Conservation (phyloP, 2,113 vertebrate genomes). For the Ochotona princeps region DNA sequence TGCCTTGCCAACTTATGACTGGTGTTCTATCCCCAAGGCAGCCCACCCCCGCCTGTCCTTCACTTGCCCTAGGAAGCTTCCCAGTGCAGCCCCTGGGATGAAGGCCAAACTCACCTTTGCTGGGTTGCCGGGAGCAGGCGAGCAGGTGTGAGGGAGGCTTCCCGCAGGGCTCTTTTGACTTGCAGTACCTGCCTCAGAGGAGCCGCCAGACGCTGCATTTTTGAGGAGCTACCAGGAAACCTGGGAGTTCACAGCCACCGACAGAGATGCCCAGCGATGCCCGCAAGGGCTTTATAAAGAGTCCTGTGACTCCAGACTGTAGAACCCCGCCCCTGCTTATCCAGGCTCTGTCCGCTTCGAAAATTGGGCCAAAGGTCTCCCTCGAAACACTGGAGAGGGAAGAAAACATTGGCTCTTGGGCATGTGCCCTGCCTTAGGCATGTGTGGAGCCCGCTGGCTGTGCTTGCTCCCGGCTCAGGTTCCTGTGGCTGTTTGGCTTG, state of each 20-base stretch:
- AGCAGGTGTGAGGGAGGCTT: accelerated
- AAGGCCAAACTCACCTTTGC: constrained; percentile 73
- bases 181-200: constrained; percentile 44
- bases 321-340: constrained; percentile 77
- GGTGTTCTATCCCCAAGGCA: not conserved
- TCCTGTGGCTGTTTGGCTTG: not conserved
- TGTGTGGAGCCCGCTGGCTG: not conserved
- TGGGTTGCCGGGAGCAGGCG: constrained; percentile 55
- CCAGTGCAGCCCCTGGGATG: not conserved
- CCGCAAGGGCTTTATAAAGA: constrained; percentile 79
- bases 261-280: not conserved
- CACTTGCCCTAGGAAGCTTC: accelerated
- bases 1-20: not conserved
- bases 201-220: constrained; percentile 84
- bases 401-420: constrained; percentile 3
- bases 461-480: not conserved
- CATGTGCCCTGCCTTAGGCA: not conserved
- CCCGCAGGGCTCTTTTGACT: not conserved
- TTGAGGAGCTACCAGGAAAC: accelerated
- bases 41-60: not conserved
- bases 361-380: constrained; percentile 81
- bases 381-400: not conserved
- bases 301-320: not conserved
- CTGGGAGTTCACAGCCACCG: not conserved
- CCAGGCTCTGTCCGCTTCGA: not conserved